Conservation (phyloP, 2,888 invertebrate species). For the Stenodema calcarata region DNA sequence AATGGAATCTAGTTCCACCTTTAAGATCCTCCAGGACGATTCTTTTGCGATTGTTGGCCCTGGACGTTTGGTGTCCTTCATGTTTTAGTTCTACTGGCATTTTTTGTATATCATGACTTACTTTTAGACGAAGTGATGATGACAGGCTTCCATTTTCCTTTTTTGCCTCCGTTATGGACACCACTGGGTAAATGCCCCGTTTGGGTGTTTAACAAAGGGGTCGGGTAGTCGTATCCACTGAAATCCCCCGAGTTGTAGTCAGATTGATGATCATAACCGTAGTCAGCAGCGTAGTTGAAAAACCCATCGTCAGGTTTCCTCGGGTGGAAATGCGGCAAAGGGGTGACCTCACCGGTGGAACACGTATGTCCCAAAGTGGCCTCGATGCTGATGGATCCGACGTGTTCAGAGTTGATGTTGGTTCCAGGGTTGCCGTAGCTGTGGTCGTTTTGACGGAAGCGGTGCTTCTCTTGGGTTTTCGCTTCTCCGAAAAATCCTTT, state of each 20-base stretch:
- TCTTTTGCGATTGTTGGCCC: too few species aligned
- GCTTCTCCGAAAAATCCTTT: neutral
- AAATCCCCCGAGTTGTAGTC: neutral
- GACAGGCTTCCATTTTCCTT: slow-evolving; percentile 35
- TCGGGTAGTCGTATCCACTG: neutral
- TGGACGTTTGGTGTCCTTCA: too few species aligned
- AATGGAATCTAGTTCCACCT: too few species aligned
- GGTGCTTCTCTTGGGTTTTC: neutral
- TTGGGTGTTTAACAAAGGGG: neutral
- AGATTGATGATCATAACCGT: neutral
- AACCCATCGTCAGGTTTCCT: neutral
- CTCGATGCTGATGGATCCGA: neutral
- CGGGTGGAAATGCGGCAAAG: neutral
- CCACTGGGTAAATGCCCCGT: neutral
- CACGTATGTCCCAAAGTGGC: neutral
- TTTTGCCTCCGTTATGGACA: slow-evolving; percentile 7
- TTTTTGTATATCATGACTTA: neutral
- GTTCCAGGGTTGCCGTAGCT: neutral
- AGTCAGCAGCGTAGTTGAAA: neutral
- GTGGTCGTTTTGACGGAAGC: neutral
- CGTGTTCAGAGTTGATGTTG: neutral
- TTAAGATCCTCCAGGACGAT: too few species aligned
- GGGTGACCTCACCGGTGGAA: neutral
- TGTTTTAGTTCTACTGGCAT: too few species aligned
- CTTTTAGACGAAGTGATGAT: slow-evolving; percentile 6